Evolutionary conservation across 2,888 invertebrate genomes (phyloP), one percentile per base, ranked within the genome.

Genomic region (Athrips mouffetella): DNA sequence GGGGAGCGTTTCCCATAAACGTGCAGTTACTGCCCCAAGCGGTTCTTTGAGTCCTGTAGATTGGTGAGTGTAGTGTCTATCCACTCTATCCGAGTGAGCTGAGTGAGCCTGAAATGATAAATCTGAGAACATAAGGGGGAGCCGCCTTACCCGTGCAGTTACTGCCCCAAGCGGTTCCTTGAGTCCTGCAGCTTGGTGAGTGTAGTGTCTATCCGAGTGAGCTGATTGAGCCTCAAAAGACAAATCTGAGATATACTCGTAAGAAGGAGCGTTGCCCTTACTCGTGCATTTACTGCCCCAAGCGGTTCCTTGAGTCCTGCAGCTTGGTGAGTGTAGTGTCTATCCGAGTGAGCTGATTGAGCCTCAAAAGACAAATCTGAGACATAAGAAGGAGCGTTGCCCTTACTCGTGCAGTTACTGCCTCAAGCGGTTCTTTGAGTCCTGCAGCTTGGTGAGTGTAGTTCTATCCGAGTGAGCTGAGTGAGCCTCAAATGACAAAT

Each of bases 11-110:
- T 55, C 13, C 57, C 57, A 1, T 59, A 45, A 21, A 42, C 49
- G 6, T 60, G 60, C 31, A 50, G 52, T n/a, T 23, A 50, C 11
- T 60, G 60, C 49, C 47, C 54, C 3, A 60, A 59, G 48, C 46
- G 49, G 6, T 59, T 52, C 47, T 44, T 21, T 10, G 44, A 44
- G 31, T 44, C 44, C 8, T 31, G 44, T 18, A 44, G 44, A 21
- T 8, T 44, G 44, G 44, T 44, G 8, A 44, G 44, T 31, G n/a
- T n/a, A n/a, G n/a, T n/a, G n/a, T n/a, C n/a, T n/a, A n/a, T n/a
- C n/a, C n/a, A n/a, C n/a, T n/a, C n/a, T n/a, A n/a, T n/a, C n/a
- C n/a, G n/a, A n/a, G n/a, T n/a, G 2, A 29, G 39, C 20, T n/a
- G 31, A 7, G 44, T 44, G 6, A 31, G 31, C 7, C 49, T 59